Evolutionary conservation across 2,797 vertebrate genomes (phyloP).

Genomic region (Acipenser ruthenus): DNA sequence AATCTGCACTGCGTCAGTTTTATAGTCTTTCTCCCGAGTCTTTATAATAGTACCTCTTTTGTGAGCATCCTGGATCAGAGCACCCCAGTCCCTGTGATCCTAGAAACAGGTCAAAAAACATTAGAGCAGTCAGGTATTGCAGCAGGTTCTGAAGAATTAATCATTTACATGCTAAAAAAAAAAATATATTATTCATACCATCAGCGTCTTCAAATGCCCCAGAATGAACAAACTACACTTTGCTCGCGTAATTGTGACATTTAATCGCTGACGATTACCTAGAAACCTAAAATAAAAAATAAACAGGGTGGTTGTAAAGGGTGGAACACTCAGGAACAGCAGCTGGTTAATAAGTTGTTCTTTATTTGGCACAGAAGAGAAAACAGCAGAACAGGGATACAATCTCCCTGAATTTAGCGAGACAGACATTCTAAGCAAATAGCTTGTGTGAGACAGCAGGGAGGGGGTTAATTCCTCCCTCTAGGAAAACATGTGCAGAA

Average conservation of each 20-base stretch:
- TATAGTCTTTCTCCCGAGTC: slow-evolving; percentile 49
- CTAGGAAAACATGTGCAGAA: too few relatives aligned
- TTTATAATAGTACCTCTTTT: slow-evolving; percentile 56
- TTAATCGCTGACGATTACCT: slow-evolving; percentile 68
- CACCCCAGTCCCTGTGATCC: slow-evolving; percentile 69
- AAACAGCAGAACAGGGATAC: too few relatives aligned
- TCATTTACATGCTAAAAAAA: neutral
- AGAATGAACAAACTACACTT: slow-evolving; percentile 75
- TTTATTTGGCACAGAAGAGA: too few relatives aligned
- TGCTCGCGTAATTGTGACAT: slow-evolving; percentile 76
- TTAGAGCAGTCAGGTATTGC: too few relatives aligned
- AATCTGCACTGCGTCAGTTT: slow-evolving; percentile 47
- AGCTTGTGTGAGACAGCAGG: too few relatives aligned
- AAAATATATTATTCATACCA: slow-evolving; percentile 43
- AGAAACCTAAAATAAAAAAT: slow-evolving; percentile 55
- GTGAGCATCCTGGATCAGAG: slow-evolving; percentile 66
- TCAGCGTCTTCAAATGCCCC: slow-evolving; percentile 65
- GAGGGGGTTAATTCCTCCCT: too few relatives aligned
- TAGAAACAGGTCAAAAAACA: slow-evolving; percentile 22
- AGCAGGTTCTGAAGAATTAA: too few relatives aligned
- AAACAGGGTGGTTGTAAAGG: slow-evolving; percentile 12
- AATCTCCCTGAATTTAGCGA: too few relatives aligned
- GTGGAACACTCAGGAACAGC: too few relatives aligned
- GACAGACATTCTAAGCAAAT: too few relatives aligned
- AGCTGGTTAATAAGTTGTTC: too few relatives aligned